Base-by-base conservation (phyloP, 2,888 invertebrate species). In the Epinotia nisella region DNA sequence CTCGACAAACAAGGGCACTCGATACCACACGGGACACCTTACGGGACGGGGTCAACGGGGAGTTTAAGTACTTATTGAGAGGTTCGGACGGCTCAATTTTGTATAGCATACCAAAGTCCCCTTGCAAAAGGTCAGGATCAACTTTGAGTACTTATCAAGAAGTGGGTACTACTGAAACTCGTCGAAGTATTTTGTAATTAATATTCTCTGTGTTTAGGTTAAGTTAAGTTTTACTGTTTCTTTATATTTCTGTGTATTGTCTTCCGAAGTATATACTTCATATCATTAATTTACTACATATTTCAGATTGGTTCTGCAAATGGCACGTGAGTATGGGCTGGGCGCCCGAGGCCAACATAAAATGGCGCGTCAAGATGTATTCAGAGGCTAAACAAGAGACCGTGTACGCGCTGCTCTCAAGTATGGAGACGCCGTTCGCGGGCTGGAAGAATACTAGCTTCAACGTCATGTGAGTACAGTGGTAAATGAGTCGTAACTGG, bases 241-340 rank as follows among this genome's bases (percentile, higher is more conserved):
- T 35, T 35, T 35, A 9, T 35, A 3, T 5, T 0, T 29, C 29
- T 35, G 35, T 35, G 35, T 7, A 35, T 7, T 29, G 35, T 35
- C 35, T 35, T 9, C 1, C 35, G 35, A 9, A 9, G 9, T 35
- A 35, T 35, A n/a, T 24, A 19, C 15, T 49, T 13, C 49, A n/a
- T 49, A 49, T n/a, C n/a, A 49, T n/a, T 7, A 49, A 7, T n/a
- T n/a, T 3, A 49, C 5, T 49, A 5, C 7, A 49, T 49, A 15
- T 72, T 61, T 1, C 74, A 94, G 94, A 94, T 78, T 94, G 94
- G 94, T 91, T 90, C 82, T 93, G 92, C 78, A 85, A 92, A 79
- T 94, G 95, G 86, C 92, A 95, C 78, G 91, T 95, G 0, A 93
- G 94, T 21, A 88, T 96, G 79, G 95, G 96, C 1, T 97, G 97